A percentile compares a stretch with the other conserved stretches of the same genome.
Conservation (phyloP, 2,888 invertebrate genomes). For the Icerya purchasi region DNA sequence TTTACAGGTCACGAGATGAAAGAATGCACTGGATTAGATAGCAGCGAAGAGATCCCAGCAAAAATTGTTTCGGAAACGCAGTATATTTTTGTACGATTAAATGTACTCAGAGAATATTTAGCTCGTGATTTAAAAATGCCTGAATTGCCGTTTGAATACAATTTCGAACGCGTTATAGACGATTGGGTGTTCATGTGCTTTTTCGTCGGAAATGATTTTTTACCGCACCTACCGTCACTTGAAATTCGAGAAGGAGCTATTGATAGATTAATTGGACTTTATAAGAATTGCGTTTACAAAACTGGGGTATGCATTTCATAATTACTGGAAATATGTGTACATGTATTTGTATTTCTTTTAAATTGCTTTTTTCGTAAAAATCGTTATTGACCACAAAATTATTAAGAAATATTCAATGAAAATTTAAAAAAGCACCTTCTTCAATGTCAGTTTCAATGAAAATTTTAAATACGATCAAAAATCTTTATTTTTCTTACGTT, state of each 20-base stretch:
- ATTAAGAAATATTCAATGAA: not conserved
- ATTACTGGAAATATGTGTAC: not conserved
- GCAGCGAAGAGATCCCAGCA: slow-evolving; percentile 3
- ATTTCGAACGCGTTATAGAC: slow-evolving; percentile 85
- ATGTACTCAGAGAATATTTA: slow-evolving; percentile 80
- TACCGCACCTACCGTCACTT: slow-evolving; percentile 91
- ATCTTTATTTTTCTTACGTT: too few relatives aligned
- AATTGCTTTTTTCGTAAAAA: slow-evolving; percentile 8
- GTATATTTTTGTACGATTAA: slow-evolving; percentile 83
- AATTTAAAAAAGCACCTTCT: too few relatives aligned
- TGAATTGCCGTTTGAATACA: slow-evolving; percentile 77
- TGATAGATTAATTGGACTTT: slow-evolving; percentile 73
- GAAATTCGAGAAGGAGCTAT: slow-evolving; percentile 95
- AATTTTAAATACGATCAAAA: too few relatives aligned
- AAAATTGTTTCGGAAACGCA: slow-evolving; percentile 48
- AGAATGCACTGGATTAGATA: slow-evolving; percentile 29
- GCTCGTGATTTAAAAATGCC: slow-evolving; percentile 75
- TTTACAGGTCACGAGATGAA: slow-evolving; percentile 67
- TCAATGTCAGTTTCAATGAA: too few relatives aligned
- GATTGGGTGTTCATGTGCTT: slow-evolving; percentile 99
- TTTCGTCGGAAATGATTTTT: slow-evolving; percentile 96
- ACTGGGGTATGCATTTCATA: slow-evolving; percentile 41
- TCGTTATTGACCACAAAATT: not conserved
- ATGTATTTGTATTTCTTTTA: slow-evolving; percentile 3
- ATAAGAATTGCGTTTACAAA: slow-evolving; percentile 83